These are phyloP conservation scores for Athalia cordata DNA, from an alignment of 2,888 invertebrate species.

Conservation along the genomic window DNA sequence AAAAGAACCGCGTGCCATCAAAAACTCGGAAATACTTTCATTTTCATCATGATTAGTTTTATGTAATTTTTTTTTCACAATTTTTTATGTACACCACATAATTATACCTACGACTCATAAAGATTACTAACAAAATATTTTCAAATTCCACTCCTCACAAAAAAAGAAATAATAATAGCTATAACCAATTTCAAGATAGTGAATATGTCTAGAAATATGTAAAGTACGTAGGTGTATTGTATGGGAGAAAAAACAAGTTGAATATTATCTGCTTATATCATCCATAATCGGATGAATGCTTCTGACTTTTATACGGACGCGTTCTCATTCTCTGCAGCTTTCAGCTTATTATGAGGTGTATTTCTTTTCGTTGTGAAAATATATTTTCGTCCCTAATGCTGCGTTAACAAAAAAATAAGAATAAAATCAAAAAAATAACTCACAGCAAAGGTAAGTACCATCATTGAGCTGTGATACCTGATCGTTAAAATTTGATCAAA, in stretches of 20 bases:
- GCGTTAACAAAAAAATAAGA: constrained; percentile 20
- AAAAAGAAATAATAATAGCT: too few species aligned
- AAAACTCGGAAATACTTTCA: constrained; percentile 4
- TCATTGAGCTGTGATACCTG: not conserved
- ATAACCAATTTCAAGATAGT: too few species aligned
- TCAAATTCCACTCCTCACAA: too few species aligned
- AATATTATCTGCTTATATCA: too few species aligned
- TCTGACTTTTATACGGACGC: not conserved
- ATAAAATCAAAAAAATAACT: not conserved
- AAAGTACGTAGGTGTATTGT: too few species aligned
- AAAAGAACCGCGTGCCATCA: not conserved
- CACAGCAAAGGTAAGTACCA: not conserved
- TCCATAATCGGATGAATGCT: not conserved
- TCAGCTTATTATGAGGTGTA: constrained; percentile 23
- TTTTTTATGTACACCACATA: too few species aligned
- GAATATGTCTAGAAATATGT: too few species aligned
- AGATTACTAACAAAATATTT: too few species aligned
- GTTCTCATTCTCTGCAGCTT: not conserved
- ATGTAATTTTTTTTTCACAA: constrained; percentile 10
- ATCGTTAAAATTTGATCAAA: constrained; percentile 18
- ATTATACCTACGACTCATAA: too few species aligned
- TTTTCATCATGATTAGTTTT: too few species aligned
- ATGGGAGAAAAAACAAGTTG: too few species aligned
- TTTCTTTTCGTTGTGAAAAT: constrained; percentile 8
- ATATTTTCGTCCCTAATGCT: constrained; percentile 12